Evolutionary conservation across 1,140 invertebrate genomes (phyloP), one percentile per base, ranked within the genome.

Genomic region (Zaprionus lachaisei): DNA sequence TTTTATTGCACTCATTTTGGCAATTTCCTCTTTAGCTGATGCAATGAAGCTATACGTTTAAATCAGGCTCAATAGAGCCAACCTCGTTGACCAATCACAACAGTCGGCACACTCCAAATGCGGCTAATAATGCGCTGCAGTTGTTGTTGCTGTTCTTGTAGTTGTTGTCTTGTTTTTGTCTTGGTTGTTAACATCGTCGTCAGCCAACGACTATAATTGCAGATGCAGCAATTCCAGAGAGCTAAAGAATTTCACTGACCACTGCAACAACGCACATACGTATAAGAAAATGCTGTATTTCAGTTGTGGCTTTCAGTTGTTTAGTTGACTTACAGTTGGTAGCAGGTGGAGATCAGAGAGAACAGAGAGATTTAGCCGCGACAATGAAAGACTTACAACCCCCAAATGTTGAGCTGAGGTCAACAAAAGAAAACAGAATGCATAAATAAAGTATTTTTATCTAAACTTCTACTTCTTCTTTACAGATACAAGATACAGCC

Each of bases 401-500:
- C 31, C 31, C 72, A 7, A 75, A 68, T 60, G 81, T 90, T 28
- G 85, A 91, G 71, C 12, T 91, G 66, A 91, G 83, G 80, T 83
- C 67, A 58, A 54, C 44, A 28, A n/a, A 38, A 60, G 24, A 17
- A 14, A 31, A 37, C 14, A 14, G 11, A 34, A 55, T 17, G 9
- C 20, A 31, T 15, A 38, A 37, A 55, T 24, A 41, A 5, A 56
- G 24, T 14, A 3, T 31, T 1, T 15, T 4, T 15, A 9, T 55
- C 24, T 17, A n/a, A n/a, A 28, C 12, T 24, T 38, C 0, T 4
- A 47, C 1, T 55, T 5, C 14, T 55, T 0, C 64, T 56, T 44
- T 26, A 7, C 85, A 96, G 95, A 93, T 96, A 95, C 82, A 95
- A 95, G 93, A 94, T 96, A 34, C 82, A 67, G 20, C 94, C 93